Evolutionary conservation across 2,888 invertebrate species (phyloP).

Genomic region (Tanaodytes sp.): DNA sequence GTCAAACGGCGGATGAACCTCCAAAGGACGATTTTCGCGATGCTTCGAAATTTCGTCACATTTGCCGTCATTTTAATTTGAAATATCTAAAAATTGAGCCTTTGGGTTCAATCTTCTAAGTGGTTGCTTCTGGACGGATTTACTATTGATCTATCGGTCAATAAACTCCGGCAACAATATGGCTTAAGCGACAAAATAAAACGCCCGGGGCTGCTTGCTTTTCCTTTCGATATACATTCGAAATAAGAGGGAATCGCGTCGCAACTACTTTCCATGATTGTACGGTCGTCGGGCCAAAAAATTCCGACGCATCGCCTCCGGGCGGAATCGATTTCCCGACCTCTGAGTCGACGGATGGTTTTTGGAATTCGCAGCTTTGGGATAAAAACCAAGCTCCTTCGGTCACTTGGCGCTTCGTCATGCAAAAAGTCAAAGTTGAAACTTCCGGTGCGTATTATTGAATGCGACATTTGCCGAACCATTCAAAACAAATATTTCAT

Average conservation of each 20-base stretch:
- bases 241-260: constrained; percentile 20
- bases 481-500: too few species aligned
- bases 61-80: too few species aligned
- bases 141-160: constrained; percentile 40
- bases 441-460: neutral
- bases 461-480: too few species aligned
- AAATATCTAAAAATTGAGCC: constrained; percentile 12
- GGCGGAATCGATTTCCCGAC: constrained; percentile 33
- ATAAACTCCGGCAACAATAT: constrained; percentile 33
- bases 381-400: too few species aligned
- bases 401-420: too few species aligned
- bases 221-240: constrained; percentile 24
- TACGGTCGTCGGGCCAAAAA: constrained; percentile 37
- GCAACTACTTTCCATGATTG: constrained; percentile 36
- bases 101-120: constrained; percentile 34
- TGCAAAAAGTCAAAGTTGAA: too few species aligned
- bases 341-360: constrained; percentile 28
- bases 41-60: too few species aligned
- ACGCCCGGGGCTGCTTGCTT: constrained; percentile 27
- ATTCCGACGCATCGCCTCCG: constrained; percentile 34
- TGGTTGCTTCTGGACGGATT: constrained; percentile 20
- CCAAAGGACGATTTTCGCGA: too few species aligned
- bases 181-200: constrained; percentile 38
- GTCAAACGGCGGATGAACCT: constrained; percentile 16
- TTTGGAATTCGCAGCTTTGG: constrained; percentile 11